A percentile compares a stretch with the other conserved stretches of the same genome.
Evolutionary conservation across 2,797 vertebrate genomes (phyloP).

Genomic region (Pantherophis vulpinus): DNA sequence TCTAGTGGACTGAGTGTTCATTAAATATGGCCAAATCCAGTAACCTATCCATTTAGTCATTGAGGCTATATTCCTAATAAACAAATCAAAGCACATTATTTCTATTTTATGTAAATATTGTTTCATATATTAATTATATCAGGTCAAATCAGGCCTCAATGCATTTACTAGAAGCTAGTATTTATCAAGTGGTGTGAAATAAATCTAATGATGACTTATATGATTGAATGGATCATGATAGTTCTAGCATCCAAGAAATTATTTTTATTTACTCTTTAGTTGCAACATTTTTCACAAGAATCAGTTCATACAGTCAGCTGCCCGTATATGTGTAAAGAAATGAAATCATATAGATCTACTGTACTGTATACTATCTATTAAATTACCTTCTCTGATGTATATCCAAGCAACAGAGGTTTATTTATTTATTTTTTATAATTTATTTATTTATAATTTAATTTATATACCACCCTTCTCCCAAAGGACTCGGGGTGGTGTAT

Average conservation of each 20-base stretch:
- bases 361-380: background rate
- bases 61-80: background rate
- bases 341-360: background rate
- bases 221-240: background rate
- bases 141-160: background rate
- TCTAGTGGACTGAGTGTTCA: background rate
- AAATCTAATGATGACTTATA: background rate
- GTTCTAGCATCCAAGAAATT: background rate
- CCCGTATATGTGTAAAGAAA: background rate
- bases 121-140: background rate
- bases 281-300: background rate
- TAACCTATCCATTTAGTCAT: background rate
- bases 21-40: background rate
- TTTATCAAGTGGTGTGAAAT: background rate
- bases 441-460: no score
- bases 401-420: background rate
- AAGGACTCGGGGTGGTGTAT: no score
- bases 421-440: no score
- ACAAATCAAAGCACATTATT: background rate
- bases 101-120: background rate
- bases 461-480: no score
- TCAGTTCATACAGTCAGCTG: background rate
- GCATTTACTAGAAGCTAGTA: background rate
- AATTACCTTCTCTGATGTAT: background rate
- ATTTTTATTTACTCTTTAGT: background rate